Conservation (phyloP, 2,113 vertebrate genomes). For the Sturnus vulgaris region DNA sequence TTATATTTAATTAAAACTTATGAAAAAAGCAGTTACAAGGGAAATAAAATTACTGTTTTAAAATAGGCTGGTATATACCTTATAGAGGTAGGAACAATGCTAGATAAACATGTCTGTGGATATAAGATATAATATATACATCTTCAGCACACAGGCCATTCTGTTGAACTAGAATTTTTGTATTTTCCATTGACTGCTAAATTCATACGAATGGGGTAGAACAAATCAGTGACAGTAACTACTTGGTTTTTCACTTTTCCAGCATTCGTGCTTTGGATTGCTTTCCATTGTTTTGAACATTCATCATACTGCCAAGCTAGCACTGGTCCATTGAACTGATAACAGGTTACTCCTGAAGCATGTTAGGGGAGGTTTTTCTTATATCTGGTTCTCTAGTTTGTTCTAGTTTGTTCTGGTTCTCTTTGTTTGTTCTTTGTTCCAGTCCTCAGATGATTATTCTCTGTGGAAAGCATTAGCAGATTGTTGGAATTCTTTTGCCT, state of each 20-base stretch:
- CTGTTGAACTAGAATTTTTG: rapidly evolving
- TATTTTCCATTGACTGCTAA: not conserved
- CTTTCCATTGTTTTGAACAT: not conserved
- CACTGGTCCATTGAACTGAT: not conserved
- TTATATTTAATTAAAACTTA: slow-evolving; percentile 48
- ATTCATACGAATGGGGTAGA: not conserved
- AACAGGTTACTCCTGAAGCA: not conserved
- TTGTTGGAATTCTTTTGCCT: not conserved
- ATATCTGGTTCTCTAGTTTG: not conserved
- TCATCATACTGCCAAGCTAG: not conserved
- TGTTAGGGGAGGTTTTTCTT: not conserved
- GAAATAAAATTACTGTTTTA: not conserved
- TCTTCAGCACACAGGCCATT: not conserved
- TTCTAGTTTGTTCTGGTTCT: not conserved
- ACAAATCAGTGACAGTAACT: not conserved
- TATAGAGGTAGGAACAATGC: not conserved
- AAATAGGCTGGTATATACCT: not conserved
- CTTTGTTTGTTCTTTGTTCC: not conserved
- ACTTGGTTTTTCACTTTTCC: not conserved
- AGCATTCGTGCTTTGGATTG: not conserved
- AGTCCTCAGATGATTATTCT: not conserved
- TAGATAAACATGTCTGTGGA: not conserved
- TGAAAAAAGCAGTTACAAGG: not conserved
- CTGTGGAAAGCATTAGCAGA: not conserved
- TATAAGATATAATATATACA: not conserved